A percentile compares a stretch with the other conserved stretches of the same genome.
phyloP scores from a whole-genome alignment of 2,797 vertebrate species.

The Fundulus diaphanus region DNA sequence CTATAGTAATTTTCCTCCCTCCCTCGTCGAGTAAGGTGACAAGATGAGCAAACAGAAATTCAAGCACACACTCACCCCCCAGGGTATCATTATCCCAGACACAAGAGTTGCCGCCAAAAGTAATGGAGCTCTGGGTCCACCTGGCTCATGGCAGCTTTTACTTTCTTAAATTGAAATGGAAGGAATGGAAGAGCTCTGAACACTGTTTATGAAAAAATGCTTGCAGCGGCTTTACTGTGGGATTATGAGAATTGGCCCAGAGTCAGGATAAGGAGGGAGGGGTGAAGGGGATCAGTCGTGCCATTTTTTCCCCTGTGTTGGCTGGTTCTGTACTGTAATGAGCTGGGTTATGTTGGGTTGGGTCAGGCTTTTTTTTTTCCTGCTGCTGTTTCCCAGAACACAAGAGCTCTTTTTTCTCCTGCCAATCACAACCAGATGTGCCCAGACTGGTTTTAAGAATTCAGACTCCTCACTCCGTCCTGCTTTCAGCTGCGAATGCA shows the following conservation, averaged over 20 bases:
- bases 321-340: constrained; percentile 55
- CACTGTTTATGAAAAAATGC: constrained; percentile 55
- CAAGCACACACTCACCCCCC: constrained; percentile 54
- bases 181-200: constrained; percentile 57
- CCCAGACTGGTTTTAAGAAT: constrained; percentile 68
- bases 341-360: constrained; percentile 60
- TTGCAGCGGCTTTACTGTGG: constrained; percentile 67
- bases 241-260: constrained; percentile 69
- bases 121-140: constrained; percentile 69
- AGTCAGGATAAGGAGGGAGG: constrained; percentile 58
- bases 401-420: constrained; percentile 68
- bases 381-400: constrained; percentile 76
- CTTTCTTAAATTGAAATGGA: constrained; percentile 65
- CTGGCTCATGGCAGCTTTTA: constrained; percentile 58
- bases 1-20: constrained; percentile 59
- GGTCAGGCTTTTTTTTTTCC: constrained; percentile 35
- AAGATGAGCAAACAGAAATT: constrained; percentile 74
- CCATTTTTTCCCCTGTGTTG: constrained; percentile 40
- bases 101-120: constrained; percentile 67
- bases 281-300: constrained; percentile 40
- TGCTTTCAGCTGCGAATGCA: constrained; percentile 32
- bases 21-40: constrained; percentile 52
- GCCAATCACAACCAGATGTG: constrained; percentile 83
- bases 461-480: constrained; percentile 47
- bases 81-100: constrained; percentile 73